Evolutionary conservation across 1,140 invertebrate species (phyloP), one percentile per base, ranked within the genome.

Genomic region (Limonius californicus): DNA sequence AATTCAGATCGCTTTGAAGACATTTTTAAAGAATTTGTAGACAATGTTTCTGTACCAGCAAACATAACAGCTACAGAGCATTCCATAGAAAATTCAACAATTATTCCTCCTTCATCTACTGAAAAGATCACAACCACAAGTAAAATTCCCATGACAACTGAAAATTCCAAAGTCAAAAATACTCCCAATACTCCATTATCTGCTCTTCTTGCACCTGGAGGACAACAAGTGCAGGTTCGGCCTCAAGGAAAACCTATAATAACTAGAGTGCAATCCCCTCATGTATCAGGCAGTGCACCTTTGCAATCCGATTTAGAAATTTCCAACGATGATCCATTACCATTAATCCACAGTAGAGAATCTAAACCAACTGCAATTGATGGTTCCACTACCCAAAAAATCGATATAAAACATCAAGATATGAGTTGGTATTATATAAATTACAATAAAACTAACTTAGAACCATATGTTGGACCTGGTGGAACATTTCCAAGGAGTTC

Each of bases 351-450:
- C 15, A 53, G 16, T n/a, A 20, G 42, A 12, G 20, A 66, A 55
- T 42, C 57, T 39, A 58, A 42, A 14, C 27, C 23, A 1, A 19
- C 20, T 35, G 61, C 20, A 2, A 59, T 19, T 57, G 18, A 50
- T n/a, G 42, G 47, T 47, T n/a, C 12, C 50, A 47, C 56, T 8
- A 12, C 16, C 14, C 20, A 55, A 9, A 42, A 62, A 14, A n/a
- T 63, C 54, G 16, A 56, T 1, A 62, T 68, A 69, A 61, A 70
- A 50, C 12, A 57, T 58, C 21, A 69, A 56, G 79, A 81, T 69
- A 79, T 83, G 63, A 86, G 85, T 65, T 91, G 89, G 89, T 91
- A 91, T 72, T 91, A 87, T 72, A 84, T 84, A 57, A 89, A 89
- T 76, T 91, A 91, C 69, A 89, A 91, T 72, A 85, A 85, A 64